A percentile compares a stretch with the other conserved stretches of the same genome.
These are phyloP conservation scores for Aphaenogaster ashmeadi DNA, from an alignment of 1,140 invertebrate species.

Conservation along the genomic window DNA sequence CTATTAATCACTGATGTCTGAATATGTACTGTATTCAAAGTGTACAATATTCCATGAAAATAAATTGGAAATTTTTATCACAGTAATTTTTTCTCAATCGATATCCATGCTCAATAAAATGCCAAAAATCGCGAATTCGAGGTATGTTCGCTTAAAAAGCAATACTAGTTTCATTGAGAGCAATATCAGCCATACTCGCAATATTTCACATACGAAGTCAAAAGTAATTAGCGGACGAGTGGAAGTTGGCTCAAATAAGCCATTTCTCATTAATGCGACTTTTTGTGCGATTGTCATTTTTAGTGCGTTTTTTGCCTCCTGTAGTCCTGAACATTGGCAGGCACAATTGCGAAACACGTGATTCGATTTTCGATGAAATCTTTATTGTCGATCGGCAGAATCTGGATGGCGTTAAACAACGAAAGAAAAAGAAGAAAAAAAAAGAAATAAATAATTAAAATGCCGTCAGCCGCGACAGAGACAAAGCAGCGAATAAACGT, in stretches of 20 bases:
- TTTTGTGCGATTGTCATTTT: background rate
- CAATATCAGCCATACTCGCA: background rate
- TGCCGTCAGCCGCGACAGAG: slow-evolving; percentile 20
- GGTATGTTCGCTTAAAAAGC: background rate
- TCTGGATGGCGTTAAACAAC: background rate
- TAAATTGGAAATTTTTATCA: slow-evolving; percentile 4
- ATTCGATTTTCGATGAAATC: background rate
- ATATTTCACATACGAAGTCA: slow-evolving; percentile 20
- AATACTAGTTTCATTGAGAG: slow-evolving; percentile 3
- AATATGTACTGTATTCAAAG: background rate
- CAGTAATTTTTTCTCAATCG: background rate
- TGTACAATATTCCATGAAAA: background rate
- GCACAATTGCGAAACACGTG: background rate
- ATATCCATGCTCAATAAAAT: background rate
- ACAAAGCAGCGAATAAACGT: slow-evolving; percentile 34
- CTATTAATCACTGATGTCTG: background rate
- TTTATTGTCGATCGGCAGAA: background rate
- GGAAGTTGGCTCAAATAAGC: slow-evolving; percentile 23
- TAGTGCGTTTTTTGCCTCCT: background rate
- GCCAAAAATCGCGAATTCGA: background rate
- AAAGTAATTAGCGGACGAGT: slow-evolving; percentile 11
- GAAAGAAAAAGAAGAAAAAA: background rate
- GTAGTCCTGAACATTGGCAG: background rate
- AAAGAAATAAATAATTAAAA: background rate
- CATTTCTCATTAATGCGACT: slow-evolving; percentile 27